Conservation (phyloP, 1,140 invertebrate genomes). For the Triops cancriformis region DNA sequence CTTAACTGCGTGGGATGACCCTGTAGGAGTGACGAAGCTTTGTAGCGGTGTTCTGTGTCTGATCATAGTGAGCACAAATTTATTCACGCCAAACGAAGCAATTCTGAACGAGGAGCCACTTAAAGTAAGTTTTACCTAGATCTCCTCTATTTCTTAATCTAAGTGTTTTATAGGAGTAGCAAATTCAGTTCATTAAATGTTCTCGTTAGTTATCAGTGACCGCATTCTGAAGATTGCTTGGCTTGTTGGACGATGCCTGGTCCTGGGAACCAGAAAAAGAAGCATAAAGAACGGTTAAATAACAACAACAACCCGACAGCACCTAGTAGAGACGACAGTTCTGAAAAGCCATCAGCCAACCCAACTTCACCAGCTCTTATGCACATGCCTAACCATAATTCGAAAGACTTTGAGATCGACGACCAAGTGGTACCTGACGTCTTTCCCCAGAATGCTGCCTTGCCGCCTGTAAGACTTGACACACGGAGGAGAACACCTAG, state of each 20-base stretch:
- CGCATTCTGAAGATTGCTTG: neutral
- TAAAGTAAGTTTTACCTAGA: no score
- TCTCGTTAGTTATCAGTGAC: neutral
- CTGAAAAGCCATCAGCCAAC: neutral
- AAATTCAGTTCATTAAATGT: neutral
- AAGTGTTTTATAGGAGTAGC: no score
- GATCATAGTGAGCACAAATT: neutral
- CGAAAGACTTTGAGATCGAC: neutral
- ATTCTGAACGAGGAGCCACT: no score
- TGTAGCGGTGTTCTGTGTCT: neutral
- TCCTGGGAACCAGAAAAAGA: neutral
- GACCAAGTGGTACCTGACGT: neutral
- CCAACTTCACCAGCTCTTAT: neutral
- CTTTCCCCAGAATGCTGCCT: neutral
- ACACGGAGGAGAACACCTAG: neutral
- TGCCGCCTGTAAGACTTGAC: neutral
- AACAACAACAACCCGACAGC: neutral
- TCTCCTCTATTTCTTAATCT: no score
- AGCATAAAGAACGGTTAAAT: neutral
- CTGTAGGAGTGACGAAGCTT: conserved; percentile 2
- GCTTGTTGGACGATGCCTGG: neutral
- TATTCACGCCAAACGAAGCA: no score
- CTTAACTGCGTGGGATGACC: neutral
- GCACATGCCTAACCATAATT: neutral
- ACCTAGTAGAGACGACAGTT: neutral